Percentiles rank a stretch among this genome's conserved stretches.
Conservation (phyloP, 2,797 vertebrate genomes). For the Emys orbicularis region DNA sequence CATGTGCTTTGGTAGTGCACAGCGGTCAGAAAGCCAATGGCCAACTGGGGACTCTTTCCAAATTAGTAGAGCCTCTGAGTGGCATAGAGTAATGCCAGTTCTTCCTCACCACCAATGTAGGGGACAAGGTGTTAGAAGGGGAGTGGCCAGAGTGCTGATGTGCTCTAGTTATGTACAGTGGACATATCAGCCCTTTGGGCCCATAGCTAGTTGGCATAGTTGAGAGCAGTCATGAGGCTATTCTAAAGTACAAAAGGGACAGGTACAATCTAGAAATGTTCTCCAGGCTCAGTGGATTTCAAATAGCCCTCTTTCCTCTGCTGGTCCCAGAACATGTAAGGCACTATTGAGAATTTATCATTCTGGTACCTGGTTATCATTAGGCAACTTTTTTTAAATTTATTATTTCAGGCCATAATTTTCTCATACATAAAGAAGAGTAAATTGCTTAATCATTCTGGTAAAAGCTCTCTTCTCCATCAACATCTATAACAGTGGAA, state of each 20-base stretch:
- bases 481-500: not conserved
- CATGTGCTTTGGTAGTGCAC: not conserved
- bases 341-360: not conserved
- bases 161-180: not conserved
- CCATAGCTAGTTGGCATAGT: rapidly evolving
- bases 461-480: not conserved
- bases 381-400: not conserved
- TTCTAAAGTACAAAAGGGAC: rapidly evolving
- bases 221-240: not conserved
- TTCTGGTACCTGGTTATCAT: not conserved
- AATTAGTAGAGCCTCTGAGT: not conserved
- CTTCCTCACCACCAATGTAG: rapidly evolving
- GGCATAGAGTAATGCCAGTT: not conserved
- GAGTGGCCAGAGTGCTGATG: not conserved
- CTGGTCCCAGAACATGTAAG: not conserved
- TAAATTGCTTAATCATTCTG: not conserved
- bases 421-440: not conserved
- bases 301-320: not conserved
- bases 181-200: not conserved
- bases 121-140: not conserved
- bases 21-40: not conserved
- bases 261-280: not conserved
- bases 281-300: not conserved
- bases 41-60: not conserved
- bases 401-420: not conserved